Evolutionary conservation across 2,113 vertebrate species (phyloP), one percentile per base, ranked within the genome.

Genomic region (Gila orcuttii): DNA sequence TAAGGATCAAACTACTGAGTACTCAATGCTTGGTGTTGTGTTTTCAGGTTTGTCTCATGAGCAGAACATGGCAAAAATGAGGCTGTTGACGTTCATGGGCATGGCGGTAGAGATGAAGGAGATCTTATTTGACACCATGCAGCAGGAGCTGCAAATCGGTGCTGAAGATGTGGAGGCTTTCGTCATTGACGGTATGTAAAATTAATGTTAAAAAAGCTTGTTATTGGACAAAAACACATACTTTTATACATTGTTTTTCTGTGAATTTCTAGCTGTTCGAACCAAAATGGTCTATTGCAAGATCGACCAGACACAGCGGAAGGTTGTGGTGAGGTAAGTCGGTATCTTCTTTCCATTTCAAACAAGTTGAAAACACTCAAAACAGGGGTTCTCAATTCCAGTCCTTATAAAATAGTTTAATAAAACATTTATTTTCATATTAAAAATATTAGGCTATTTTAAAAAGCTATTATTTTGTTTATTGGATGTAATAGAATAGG

Each of bases 231-330:
- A 69, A 33, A 36, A 19, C 19, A 0, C 0, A 62, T 12, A 12
- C n/a, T 25, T 62, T 0, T 36, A 69, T 39, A 74, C 45, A 28
- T 84, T 88, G 57, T 84, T 31, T 85, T 15, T 19, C 12, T 84
- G 88, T 86, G 76, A 88, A 82, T 85, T 95, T 86, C 88, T 79
- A 99, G 98, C 97, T 84, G 98, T 99, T 86, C 96, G 97, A 92
- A 99, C 97, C 90, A 99, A 99, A 95, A 99, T 99, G 98, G 96
- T 99, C 19, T 98, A 99, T 93, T 98, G 98, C 96, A 99, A 99
- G 96, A 99, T 99, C 86, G 98, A 99, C 94, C 98, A 99, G 93
- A 99, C 97, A 45, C 98, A 99, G 94, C 95, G 94, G 88, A 99
- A 98, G 93, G 98, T 99, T 89, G 94, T 99, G 90, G 97, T 99